A percentile compares a stretch with the other conserved stretches of the same genome.
phyloP scores from a whole-genome alignment of 2,797 vertebrate species.

The Schizopygopsis pylzovi region DNA sequence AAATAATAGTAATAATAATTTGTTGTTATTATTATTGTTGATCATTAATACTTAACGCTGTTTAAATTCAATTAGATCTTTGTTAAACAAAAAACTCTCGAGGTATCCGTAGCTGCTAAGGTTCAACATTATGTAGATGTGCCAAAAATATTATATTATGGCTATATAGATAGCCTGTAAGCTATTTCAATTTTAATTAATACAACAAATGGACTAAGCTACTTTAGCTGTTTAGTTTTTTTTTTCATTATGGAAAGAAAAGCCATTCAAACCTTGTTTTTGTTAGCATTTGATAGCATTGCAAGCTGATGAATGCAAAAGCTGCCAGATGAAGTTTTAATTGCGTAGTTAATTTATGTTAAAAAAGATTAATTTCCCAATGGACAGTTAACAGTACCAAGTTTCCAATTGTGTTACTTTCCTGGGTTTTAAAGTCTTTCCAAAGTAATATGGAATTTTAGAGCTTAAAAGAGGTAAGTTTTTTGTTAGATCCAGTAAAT shows the following conservation, averaged over 20 bases:
- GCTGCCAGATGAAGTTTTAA: not conserved
- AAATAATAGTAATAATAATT: too few relatives aligned
- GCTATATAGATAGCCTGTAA: constrained; percentile 1
- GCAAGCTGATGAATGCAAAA: not conserved
- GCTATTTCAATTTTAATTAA: not conserved
- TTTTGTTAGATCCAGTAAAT: not conserved
- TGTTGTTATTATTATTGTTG: not conserved
- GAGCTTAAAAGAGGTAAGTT: not conserved
- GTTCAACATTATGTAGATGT: constrained; percentile 11
- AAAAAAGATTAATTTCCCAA: too few relatives aligned
- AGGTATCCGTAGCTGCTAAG: not conserved
- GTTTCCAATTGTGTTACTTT: too few relatives aligned
- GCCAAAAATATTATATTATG: constrained; percentile 18
- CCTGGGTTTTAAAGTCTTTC: too few relatives aligned
- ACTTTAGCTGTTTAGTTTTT: not conserved
- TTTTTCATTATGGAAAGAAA: not conserved
- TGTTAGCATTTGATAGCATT: not conserved
- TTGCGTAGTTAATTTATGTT: not conserved
- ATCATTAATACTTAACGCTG: not conserved
- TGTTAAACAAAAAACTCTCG: not conserved
- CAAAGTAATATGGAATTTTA: too few relatives aligned
- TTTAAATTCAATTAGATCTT: not conserved
- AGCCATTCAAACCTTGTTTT: constrained; percentile 7
- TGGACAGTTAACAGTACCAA: not conserved
- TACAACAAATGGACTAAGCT: not conserved